These are phyloP conservation scores for Chaenogobius annularis DNA, from an alignment of 2,113 vertebrate genomes.

Conservation along the genomic window DNA sequence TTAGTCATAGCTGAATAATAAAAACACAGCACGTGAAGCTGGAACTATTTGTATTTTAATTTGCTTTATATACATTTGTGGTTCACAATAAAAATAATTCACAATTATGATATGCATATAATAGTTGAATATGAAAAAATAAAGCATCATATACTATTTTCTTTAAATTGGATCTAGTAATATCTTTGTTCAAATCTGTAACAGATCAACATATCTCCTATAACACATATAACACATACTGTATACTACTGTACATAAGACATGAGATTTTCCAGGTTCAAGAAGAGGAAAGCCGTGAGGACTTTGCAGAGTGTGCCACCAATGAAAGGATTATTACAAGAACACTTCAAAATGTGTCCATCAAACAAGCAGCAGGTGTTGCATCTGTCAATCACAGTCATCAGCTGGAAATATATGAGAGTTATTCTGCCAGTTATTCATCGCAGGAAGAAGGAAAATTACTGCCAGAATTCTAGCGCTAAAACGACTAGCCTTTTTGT, in stretches of 20 bases:
- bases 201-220: too few relatives aligned
- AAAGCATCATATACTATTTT: neutral
- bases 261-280: neutral
- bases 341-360: slow-evolving; percentile 9
- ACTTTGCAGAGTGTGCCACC: neutral
- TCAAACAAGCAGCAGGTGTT: slow-evolving; percentile 1
- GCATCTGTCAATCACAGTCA: neutral
- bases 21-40: too few relatives aligned
- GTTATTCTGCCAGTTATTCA: slow-evolving; percentile 1
- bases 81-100: too few relatives aligned
- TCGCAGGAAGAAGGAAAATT: neutral
- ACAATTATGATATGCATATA: too few relatives aligned
- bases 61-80: too few relatives aligned
- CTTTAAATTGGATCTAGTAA: too few relatives aligned
- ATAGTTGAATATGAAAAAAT: neutral
- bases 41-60: too few relatives aligned
- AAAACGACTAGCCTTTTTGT: neutral
- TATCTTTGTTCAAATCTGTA: too few relatives aligned
- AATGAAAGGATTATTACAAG: neutral
- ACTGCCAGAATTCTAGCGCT: neutral
- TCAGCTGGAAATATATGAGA: neutral
- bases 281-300: neutral
- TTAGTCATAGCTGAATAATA: too few relatives aligned
- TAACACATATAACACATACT: too few relatives aligned
- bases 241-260: neutral